These are phyloP conservation scores for Plusia festucae DNA, from an alignment of 2,888 invertebrate species.

Conservation along the genomic window DNA sequence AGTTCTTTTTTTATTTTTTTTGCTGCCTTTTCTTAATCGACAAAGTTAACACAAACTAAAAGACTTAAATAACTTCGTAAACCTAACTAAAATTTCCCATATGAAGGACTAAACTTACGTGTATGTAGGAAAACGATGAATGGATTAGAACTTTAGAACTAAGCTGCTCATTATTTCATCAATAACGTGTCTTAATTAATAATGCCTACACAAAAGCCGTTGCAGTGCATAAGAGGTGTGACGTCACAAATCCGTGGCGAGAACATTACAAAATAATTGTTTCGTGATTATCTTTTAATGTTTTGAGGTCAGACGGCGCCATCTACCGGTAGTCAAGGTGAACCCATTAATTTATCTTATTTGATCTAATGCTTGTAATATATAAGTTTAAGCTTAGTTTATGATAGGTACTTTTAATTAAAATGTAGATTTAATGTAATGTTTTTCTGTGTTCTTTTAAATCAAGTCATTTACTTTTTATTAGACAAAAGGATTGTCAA, in stretches of 20 bases:
- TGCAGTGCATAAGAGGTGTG: slow-evolving; percentile 28
- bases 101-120: background rate
- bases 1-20: background rate
- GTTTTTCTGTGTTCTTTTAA: no score
- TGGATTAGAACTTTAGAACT: background rate
- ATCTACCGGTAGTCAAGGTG: slow-evolving; percentile 54
- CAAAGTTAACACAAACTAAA: background rate
- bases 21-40: background rate
- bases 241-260: slow-evolving; percentile 45
- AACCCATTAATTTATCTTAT: slow-evolving; percentile 40
- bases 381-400: background rate
- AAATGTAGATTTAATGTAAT: no score
- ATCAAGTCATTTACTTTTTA: no score
- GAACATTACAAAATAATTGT: slow-evolving; percentile 48
- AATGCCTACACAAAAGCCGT: slow-evolving; percentile 18
- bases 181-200: slow-evolving; percentile 1
- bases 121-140: background rate
- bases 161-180: background rate
- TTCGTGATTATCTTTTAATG: slow-evolving; percentile 56
- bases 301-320: slow-evolving; percentile 53
- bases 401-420: no score
- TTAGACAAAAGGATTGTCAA: no score
- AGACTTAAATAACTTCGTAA: background rate
- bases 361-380: background rate
- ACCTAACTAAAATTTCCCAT: background rate